These are phyloP conservation scores for Amphilophus citrinellus DNA, from an alignment of 2,113 vertebrate species.

Conservation along the genomic window DNA sequence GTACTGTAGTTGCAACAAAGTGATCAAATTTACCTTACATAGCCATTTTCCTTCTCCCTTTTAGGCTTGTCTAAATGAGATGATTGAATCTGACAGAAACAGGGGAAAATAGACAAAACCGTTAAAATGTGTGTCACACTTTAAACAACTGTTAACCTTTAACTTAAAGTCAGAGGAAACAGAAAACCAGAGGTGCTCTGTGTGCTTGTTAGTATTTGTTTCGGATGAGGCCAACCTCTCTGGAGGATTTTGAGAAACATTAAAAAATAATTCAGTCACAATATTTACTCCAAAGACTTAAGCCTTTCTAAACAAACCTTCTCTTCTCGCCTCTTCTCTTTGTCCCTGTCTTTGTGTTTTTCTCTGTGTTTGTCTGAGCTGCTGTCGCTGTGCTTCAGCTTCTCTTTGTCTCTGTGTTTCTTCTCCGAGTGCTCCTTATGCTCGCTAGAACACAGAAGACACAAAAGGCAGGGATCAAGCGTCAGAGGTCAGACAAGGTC, in stretches of 20 bases:
- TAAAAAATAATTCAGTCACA: background rate
- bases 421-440: slow-evolving; percentile 95
- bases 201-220: background rate
- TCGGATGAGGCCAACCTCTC: background rate
- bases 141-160: background rate
- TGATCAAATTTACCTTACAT: slow-evolving; percentile 84
- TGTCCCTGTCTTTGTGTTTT: slow-evolving; percentile 89
- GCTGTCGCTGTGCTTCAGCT: slow-evolving; percentile 88
- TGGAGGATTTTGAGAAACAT: background rate
- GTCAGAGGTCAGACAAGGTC: slow-evolving; percentile 22
- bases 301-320: slow-evolving; percentile 82
- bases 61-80: slow-evolving; percentile 88
- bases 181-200: background rate
- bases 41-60: slow-evolving; percentile 95
- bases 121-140: background rate
- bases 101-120: background rate
- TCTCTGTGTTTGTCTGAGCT: slow-evolving; percentile 85
- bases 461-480: slow-evolving; percentile 50
- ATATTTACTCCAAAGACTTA: background rate
- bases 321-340: slow-evolving; percentile 93
- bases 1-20: background rate
- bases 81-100: slow-evolving; percentile 83
- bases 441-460: slow-evolving; percentile 81
- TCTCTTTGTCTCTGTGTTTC: slow-evolving; percentile 89
- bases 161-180: background rate